phyloP scores from a whole-genome alignment of 2,113 vertebrate genomes.

The Ardeotis arabs region DNA sequence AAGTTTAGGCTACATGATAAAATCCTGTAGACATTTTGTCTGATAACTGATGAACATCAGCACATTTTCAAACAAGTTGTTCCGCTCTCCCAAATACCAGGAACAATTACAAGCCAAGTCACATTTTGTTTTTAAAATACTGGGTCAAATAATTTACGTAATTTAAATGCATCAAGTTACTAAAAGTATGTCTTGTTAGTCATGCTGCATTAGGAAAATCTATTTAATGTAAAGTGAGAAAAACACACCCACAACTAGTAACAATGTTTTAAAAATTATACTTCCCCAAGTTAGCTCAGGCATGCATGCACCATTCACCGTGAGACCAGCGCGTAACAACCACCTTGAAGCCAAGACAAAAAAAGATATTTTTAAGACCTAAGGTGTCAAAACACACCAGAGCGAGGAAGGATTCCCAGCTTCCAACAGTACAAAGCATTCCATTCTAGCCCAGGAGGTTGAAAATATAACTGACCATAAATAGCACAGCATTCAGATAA shows the following conservation, averaged over 20 bases:
- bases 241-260: neutral
- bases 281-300: neutral
- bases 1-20: slow-evolving; percentile 44
- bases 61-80: slow-evolving; percentile 58
- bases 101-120: slow-evolving; percentile 39
- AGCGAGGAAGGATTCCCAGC: slow-evolving; percentile 37
- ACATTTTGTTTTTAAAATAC: slow-evolving; percentile 27
- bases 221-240: neutral
- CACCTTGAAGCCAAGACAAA: neutral
- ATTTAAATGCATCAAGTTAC: neutral
- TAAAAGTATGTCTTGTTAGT: neutral
- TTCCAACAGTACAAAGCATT: slow-evolving; percentile 67
- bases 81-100: slow-evolving; percentile 35
- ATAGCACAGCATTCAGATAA: slow-evolving; percentile 57
- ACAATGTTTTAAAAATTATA: neutral
- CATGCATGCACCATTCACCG: neutral
- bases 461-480: slow-evolving; percentile 62
- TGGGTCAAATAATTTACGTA: neutral
- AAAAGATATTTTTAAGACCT: slow-evolving; percentile 27
- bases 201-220: slow-evolving; percentile 2
- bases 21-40: slow-evolving; percentile 55
- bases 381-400: neutral
- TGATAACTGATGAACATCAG: slow-evolving; percentile 61
- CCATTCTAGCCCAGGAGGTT: slow-evolving; percentile 31
- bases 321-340: neutral